A percentile compares a stretch with the other conserved stretches of the same genome.
These are phyloP conservation scores for Spheniscus humboldti DNA, from an alignment of 2,797 vertebrate genomes.

Conservation along the genomic window DNA sequence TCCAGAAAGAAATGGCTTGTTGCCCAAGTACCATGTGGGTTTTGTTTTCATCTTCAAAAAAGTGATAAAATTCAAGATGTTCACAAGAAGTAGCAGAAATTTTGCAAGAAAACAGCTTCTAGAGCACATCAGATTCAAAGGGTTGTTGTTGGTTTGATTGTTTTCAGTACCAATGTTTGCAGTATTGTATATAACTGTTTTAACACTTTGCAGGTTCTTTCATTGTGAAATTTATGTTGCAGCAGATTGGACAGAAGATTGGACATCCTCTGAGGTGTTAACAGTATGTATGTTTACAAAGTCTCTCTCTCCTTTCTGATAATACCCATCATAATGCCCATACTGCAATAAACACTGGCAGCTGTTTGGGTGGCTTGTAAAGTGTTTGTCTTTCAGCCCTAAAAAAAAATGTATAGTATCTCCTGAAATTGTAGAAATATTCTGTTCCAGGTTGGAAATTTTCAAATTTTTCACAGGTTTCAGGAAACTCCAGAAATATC, in stretches of 20 bases:
- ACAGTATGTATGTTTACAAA: background rate
- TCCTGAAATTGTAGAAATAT: background rate
- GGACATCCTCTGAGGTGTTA: background rate
- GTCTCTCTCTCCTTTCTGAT: background rate
- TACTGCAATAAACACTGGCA: background rate
- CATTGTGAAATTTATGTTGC: background rate
- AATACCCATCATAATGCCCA: background rate
- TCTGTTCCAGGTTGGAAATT: background rate
- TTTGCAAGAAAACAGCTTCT: background rate
- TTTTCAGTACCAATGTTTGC: background rate
- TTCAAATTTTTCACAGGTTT: background rate
- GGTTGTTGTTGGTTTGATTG: background rate
- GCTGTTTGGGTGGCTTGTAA: background rate
- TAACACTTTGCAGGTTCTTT: slow-evolving; percentile 12
- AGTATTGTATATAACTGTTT: background rate
- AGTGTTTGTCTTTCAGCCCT: background rate
- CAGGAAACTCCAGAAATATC: background rate
- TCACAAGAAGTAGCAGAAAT: background rate
- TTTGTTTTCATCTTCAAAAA: slow-evolving; percentile 33
- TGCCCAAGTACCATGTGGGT: background rate
- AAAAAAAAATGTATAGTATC: background rate
- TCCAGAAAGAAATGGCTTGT: background rate
- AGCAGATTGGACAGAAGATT: background rate
- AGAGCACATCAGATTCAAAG: background rate
- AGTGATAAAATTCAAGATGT: background rate